Percentiles rank a stretch among this genome's conserved stretches.
Conservation (phyloP, 1,140 invertebrate species). For the Drosophila lowei region DNA sequence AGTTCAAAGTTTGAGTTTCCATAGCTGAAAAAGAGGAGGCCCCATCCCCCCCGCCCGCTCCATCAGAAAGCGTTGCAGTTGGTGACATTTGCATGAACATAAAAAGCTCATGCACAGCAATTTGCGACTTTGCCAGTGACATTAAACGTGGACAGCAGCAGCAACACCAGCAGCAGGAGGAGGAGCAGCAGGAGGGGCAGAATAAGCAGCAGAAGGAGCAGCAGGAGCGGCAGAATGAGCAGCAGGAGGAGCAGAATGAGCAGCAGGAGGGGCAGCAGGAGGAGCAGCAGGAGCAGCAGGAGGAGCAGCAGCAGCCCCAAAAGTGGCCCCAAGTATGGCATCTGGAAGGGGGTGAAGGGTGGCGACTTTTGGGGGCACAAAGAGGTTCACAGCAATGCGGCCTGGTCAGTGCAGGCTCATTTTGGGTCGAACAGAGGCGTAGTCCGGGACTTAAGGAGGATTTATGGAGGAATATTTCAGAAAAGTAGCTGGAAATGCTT, state of each 20-base stretch:
- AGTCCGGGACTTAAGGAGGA: too few relatives aligned
- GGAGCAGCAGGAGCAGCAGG: slow-evolving; percentile 1
- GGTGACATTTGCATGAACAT: slow-evolving; percentile 82
- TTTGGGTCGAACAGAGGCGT: too few relatives aligned
- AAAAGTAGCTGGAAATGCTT: too few relatives aligned
- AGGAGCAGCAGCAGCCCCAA: neutral
- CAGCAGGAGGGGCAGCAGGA: neutral
- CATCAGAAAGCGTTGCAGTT: slow-evolving; percentile 67
- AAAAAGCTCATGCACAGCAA: slow-evolving; percentile 82
- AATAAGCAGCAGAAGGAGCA: too few relatives aligned
- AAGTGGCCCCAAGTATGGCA: slow-evolving; percentile 23
- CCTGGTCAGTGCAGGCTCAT: slow-evolving; percentile 8
- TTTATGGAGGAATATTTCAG: too few relatives aligned
- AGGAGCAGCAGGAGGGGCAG: too few relatives aligned
- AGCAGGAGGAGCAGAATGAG: slow-evolving; percentile 12
- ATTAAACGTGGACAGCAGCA: slow-evolving; percentile 72
- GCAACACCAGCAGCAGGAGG: too few relatives aligned
- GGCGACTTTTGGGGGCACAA: neutral
- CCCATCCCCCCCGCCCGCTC: too few relatives aligned
- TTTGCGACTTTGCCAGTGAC: slow-evolving; percentile 81
- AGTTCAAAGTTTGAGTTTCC: slow-evolving; percentile 36
- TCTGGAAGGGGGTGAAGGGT: slow-evolving; percentile 11
- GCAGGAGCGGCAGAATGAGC: too few relatives aligned
- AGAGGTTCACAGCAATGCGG: slow-evolving; percentile 1
- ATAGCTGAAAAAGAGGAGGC: slow-evolving; percentile 17